These are phyloP conservation scores for Drosophila cracens DNA, from an alignment of 2,888 invertebrate genomes.

Conservation along the genomic window DNA sequence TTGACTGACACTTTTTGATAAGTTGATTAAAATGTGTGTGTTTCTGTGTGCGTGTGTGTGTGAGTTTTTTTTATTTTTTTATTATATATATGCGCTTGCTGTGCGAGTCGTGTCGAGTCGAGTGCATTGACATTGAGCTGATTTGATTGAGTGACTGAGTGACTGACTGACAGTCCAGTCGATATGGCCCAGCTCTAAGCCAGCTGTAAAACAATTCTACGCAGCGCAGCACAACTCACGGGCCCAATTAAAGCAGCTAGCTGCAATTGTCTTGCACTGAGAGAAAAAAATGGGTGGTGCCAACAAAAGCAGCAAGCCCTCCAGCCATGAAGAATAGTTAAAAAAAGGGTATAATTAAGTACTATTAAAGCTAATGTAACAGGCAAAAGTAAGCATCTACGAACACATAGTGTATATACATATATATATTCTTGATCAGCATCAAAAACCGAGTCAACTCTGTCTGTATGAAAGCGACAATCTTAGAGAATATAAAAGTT, in stretches of 20 bases:
- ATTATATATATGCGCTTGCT: neutral
- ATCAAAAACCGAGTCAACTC: neutral
- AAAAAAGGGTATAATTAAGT: neutral
- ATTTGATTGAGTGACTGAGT: slow-evolving; percentile 64
- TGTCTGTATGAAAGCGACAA: neutral
- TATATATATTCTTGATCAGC: neutral
- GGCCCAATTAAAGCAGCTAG: slow-evolving; percentile 31
- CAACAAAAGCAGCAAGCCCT: neutral
- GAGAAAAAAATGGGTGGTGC: neutral
- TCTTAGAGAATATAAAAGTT: too few relatives aligned
- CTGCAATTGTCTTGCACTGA: slow-evolving; percentile 5
- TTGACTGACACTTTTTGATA: slow-evolving; percentile 82
- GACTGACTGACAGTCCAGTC: slow-evolving; percentile 24
- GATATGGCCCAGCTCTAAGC: slow-evolving; percentile 9
- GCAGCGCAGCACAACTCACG: neutral
- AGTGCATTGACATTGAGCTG: slow-evolving; percentile 78
- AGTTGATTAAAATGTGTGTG: slow-evolving; percentile 82
- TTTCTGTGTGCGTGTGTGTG: neutral
- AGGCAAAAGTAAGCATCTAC: neutral
- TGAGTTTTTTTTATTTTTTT: slow-evolving; percentile 19
- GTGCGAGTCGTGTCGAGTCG: slow-evolving; percentile 18
- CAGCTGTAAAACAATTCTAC: slow-evolving; percentile 16
- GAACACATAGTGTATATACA: neutral
- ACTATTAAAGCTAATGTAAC: neutral
- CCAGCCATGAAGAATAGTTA: neutral